phyloP scores from a whole-genome alignment of 2,113 vertebrate genomes.

The Callithrix jacchus region DNA sequence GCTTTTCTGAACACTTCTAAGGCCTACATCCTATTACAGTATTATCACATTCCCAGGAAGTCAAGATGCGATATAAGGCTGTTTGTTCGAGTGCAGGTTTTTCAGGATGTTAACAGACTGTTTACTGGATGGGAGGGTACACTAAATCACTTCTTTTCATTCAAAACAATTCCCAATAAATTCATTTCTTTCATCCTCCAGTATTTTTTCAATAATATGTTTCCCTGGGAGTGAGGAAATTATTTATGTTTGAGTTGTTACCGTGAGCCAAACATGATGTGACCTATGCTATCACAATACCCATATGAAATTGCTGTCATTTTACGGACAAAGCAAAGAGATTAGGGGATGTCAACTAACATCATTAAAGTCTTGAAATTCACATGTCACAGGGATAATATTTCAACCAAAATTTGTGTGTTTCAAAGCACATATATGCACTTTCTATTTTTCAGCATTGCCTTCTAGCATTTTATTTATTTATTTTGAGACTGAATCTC shows the following conservation, averaged over 20 bases:
- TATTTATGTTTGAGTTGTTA: not conserved
- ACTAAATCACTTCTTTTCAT: conserved; percentile 38
- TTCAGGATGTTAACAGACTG: conserved; percentile 3
- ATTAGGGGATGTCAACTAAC: not conserved
- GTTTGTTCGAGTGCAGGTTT: not conserved
- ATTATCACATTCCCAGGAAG: conserved; percentile 51
- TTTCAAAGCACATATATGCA: not conserved
- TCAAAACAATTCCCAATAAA: conserved; percentile 44
- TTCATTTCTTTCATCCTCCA: conserved; percentile 13
- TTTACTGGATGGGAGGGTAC: not conserved
- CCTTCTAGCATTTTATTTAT: not conserved
- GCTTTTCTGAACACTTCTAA: conserved; percentile 17
- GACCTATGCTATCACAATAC: not conserved
- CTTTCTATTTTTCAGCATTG: not conserved
- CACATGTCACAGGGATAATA: not conserved
- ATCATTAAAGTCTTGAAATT: not conserved
- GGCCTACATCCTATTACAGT: not conserved
- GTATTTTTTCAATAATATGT: not conserved
- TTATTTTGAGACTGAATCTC: too few species aligned
- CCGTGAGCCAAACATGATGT: not conserved
- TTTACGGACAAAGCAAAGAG: not conserved
- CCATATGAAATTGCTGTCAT: not conserved
- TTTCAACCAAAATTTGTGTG: not conserved
- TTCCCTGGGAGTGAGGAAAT: not conserved
- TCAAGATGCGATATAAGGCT: conserved; percentile 53